A percentile compares a stretch with the other conserved stretches of the same genome.
These are phyloP conservation scores for Philhelius pedissequus DNA, from an alignment of 2,888 invertebrate genomes.

Conservation along the genomic window DNA sequence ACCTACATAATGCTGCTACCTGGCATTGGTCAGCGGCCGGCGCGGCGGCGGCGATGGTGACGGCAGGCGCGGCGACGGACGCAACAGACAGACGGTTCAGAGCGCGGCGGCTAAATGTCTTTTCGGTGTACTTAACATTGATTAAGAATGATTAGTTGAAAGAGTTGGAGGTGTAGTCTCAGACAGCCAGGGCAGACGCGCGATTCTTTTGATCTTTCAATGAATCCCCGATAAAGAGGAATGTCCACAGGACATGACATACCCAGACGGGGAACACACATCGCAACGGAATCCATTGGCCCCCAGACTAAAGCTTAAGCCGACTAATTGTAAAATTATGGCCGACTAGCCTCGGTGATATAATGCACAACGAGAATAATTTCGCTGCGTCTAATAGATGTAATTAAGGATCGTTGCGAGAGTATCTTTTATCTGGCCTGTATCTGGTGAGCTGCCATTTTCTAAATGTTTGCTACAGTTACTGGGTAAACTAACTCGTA, in stretches of 20 bases:
- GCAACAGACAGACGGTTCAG: too few species aligned
- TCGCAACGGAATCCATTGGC: background rate
- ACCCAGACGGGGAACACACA: slow-evolving; percentile 42
- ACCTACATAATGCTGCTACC: background rate
- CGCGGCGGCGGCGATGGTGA: background rate
- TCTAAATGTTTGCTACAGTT: slow-evolving; percentile 53
- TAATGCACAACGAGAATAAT: slow-evolving; percentile 21
- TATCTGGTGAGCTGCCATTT: slow-evolving; percentile 30
- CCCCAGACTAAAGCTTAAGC: slow-evolving; percentile 20
- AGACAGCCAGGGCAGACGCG: slow-evolving; percentile 18
- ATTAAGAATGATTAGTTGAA: slow-evolving; percentile 62
- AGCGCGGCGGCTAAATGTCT: slow-evolving; percentile 41
- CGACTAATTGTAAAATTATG: slow-evolving; percentile 64
- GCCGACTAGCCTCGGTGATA: slow-evolving; percentile 41
- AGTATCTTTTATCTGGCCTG: slow-evolving; percentile 10
- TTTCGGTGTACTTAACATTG: slow-evolving; percentile 55
- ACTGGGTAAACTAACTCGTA: slow-evolving; percentile 12
- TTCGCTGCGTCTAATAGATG: slow-evolving; percentile 52
- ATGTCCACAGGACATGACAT: slow-evolving; percentile 46
- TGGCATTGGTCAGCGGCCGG: background rate
- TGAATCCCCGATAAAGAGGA: slow-evolving; percentile 34
- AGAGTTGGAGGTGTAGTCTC: slow-evolving; percentile 55
- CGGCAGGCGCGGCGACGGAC: background rate
- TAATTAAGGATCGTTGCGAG: slow-evolving; percentile 47
- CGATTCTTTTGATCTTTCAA: slow-evolving; percentile 58